phyloP scores from a whole-genome alignment of 2,888 invertebrate genomes.

The Acronicta psi region DNA sequence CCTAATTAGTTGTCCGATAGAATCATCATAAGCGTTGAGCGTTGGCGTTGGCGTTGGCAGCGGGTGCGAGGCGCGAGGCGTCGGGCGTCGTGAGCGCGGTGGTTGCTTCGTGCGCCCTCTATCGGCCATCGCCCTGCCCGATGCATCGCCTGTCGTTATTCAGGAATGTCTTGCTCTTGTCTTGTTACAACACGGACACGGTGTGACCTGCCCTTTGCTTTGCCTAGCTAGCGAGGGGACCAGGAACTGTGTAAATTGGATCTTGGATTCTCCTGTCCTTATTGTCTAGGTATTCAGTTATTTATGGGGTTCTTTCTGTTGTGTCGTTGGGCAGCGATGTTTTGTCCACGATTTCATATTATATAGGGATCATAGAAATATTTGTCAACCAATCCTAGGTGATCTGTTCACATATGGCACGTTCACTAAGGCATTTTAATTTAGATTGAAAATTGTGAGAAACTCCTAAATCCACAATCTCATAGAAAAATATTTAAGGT shows the following conservation, averaged over 20 bases:
- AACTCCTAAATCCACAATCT: too few relatives aligned
- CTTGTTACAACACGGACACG: conserved; percentile 54
- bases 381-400: too few relatives aligned
- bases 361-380: too few relatives aligned
- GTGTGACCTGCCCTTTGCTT: conserved; percentile 56
- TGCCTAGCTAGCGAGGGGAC: conserved; percentile 28
- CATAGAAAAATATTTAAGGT: too few relatives aligned
- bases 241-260: conserved; percentile 39
- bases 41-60: conserved; percentile 17
- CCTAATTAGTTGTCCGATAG: conserved; percentile 45
- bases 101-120: conserved; percentile 55
- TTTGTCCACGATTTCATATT: too few relatives aligned
- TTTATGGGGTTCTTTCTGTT: not conserved
- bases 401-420: too few relatives aligned
- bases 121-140: conserved; percentile 70
- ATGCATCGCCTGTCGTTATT: conserved; percentile 63
- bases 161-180: conserved; percentile 57
- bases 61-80: conserved; percentile 4
- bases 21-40: conserved; percentile 40
- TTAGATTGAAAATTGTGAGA: too few relatives aligned
- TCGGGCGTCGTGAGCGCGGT: conserved; percentile 56
- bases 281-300: conserved; percentile 5
- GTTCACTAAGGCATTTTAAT: too few relatives aligned
- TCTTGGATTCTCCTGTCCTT: conserved; percentile 20
- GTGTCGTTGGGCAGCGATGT: not conserved